Evolutionary conservation across 2,888 invertebrate species (phyloP).

Genomic region (Venusia cambrica): DNA sequence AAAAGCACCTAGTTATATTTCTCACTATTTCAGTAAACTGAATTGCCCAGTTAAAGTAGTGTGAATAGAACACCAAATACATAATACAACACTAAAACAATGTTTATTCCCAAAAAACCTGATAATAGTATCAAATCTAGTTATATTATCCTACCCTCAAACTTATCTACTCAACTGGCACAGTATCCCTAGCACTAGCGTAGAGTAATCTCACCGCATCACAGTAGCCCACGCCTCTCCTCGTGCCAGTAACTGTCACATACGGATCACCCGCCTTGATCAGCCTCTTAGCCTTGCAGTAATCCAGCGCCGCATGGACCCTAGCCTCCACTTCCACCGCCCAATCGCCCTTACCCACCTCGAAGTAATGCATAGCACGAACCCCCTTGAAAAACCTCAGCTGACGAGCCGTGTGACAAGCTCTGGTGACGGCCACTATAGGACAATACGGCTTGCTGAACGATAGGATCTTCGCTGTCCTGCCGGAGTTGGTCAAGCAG

Average conservation of each 20-base stretch:
- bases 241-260: constrained; percentile 60
- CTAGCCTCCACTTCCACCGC: constrained; percentile 59
- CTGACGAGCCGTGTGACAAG: constrained; percentile 84
- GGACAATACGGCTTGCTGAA: constrained; percentile 87
- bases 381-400: constrained; percentile 75
- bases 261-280: constrained; percentile 66
- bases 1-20: no score
- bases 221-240: constrained; percentile 66
- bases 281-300: constrained; percentile 68
- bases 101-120: no score
- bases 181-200: constrained; percentile 61
- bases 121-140: no score
- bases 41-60: no score
- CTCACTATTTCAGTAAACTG: no score
- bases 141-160: no score
- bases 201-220: constrained; percentile 64
- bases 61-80: no score
- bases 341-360: constrained; percentile 54
- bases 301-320: constrained; percentile 62
- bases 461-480: constrained; percentile 86
- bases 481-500: constrained; percentile 87
- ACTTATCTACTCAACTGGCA: constrained; percentile 32
- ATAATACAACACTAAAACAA: no score
- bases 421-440: constrained; percentile 86
- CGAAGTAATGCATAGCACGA: constrained; percentile 76